Evolutionary conservation across 2,888 invertebrate genomes (phyloP).

Genomic region (Acleris sparsana): DNA sequence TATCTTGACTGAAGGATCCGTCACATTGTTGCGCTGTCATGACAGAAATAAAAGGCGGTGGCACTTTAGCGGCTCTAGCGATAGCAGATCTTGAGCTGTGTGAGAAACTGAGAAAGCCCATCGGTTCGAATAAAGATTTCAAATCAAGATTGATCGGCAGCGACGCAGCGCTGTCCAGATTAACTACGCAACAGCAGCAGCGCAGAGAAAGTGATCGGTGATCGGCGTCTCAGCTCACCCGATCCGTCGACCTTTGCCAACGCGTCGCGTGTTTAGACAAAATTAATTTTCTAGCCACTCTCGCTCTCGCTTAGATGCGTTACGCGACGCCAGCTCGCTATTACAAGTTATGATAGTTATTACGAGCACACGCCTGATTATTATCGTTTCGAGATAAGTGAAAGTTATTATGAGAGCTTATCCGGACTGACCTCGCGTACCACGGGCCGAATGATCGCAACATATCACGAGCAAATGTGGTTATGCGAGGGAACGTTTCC

Average conservation of each 20-base stretch:
- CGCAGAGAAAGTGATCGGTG: conserved; percentile 59
- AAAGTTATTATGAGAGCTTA: conserved; percentile 64
- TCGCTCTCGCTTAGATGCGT: conserved; percentile 67
- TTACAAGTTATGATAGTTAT: conserved; percentile 66
- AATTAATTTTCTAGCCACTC: conserved; percentile 74
- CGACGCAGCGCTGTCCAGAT: conserved; percentile 23
- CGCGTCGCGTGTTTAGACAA: conserved; percentile 70
- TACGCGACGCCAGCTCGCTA: conserved; percentile 43
- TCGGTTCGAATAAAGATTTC: conserved; percentile 27
- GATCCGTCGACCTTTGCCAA: conserved; percentile 65
- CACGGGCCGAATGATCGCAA: conserved; percentile 21
- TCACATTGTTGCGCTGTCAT: neutral
- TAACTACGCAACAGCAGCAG: conserved; percentile 29
- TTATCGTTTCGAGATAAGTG: conserved; percentile 67
- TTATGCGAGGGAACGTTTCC: conserved; percentile 13
- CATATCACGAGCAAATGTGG: conserved; percentile 19
- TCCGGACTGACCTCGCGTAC: conserved; percentile 37
- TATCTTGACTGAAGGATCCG: too few species aligned
- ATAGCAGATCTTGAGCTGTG: conserved; percentile 27
- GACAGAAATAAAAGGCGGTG: conserved; percentile 31
- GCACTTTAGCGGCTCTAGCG: conserved; percentile 16
- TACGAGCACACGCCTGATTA: conserved; percentile 63
- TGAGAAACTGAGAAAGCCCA: conserved; percentile 25
- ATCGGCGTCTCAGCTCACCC: conserved; percentile 52
- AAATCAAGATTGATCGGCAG: conserved; percentile 27